Percentiles rank a stretch among this genome's conserved stretches.
Evolutionary conservation across 2,888 invertebrate species (phyloP).

Genomic region (Synanthedon vespiformis): DNA sequence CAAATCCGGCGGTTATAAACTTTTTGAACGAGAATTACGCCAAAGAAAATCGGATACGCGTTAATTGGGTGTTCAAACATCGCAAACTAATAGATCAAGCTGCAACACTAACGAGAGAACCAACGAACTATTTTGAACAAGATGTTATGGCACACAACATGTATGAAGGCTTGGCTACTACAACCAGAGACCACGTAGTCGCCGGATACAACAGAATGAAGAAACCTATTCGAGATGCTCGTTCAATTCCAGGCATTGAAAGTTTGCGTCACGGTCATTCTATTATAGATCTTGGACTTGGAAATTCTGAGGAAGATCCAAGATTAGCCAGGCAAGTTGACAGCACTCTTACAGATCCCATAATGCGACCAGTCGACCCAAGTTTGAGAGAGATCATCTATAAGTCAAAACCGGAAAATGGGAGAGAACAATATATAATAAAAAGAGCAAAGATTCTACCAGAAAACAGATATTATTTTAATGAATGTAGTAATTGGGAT

Average conservation of each 20-base stretch:
- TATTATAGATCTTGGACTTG: slow-evolving; percentile 26
- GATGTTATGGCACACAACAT: slow-evolving; percentile 33
- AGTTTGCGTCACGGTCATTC: slow-evolving; percentile 26
- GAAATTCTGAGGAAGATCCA: slow-evolving; percentile 27
- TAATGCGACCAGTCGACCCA: slow-evolving; percentile 34
- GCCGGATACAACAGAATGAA: slow-evolving; percentile 25
- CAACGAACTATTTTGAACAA: slow-evolving; percentile 29
- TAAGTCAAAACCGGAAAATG: slow-evolving; percentile 26
- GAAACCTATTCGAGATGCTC: slow-evolving; percentile 22
- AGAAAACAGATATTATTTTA: slow-evolving; percentile 33
- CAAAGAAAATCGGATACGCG: slow-evolving; percentile 29
- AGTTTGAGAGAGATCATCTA: slow-evolving; percentile 20
- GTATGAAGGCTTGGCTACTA: slow-evolving; percentile 26
- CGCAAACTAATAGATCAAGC: slow-evolving; percentile 24
- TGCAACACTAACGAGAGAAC: slow-evolving; percentile 26
- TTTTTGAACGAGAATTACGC: slow-evolving; percentile 35
- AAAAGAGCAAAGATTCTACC: slow-evolving; percentile 20
- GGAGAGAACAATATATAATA: slow-evolving; percentile 22
- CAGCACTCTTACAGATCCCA: slow-evolving; percentile 22
- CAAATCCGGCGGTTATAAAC: slow-evolving; percentile 28
- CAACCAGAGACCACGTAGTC: slow-evolving; percentile 26
- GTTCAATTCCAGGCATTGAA: slow-evolving; percentile 22
- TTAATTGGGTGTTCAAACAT: slow-evolving; percentile 32
- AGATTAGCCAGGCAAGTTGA: slow-evolving; percentile 21
- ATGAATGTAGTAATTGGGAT: slow-evolving; percentile 25